A percentile compares a stretch with the other conserved stretches of the same genome.
These are phyloP conservation scores for Harpalus rufipes DNA, from an alignment of 2,888 invertebrate species.

Conservation along the genomic window DNA sequence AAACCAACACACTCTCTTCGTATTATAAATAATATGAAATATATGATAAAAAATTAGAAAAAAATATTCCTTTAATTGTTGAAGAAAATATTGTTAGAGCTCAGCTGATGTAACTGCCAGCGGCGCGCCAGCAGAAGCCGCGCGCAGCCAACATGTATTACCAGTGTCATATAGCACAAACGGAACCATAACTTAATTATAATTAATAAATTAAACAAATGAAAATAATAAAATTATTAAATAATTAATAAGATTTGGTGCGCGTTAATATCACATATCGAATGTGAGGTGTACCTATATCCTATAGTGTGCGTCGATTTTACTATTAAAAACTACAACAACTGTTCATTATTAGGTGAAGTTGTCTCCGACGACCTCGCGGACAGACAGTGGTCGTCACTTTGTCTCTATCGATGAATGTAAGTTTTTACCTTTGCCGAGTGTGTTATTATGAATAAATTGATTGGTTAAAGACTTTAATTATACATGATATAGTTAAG, in stretches of 20 bases:
- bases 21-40: constrained; percentile 67
- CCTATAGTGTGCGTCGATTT: constrained; percentile 70
- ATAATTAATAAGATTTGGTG: constrained; percentile 66
- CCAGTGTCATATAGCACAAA: constrained; percentile 67
- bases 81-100: constrained; percentile 68
- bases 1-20: constrained; percentile 69
- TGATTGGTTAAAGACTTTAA: constrained; percentile 63
- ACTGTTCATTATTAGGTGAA: constrained; percentile 63
- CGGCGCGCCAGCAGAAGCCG: constrained; percentile 63
- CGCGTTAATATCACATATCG: constrained; percentile 75
- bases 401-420: constrained; percentile 65
- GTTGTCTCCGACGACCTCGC: constrained; percentile 63
- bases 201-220: constrained; percentile 62
- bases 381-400: constrained; percentile 62
- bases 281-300: constrained; percentile 72
- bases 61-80: constrained; percentile 68
- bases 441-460: constrained; percentile 64
- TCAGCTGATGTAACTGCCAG: constrained; percentile 69
- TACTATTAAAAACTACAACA: constrained; percentile 63
- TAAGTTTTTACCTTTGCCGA: constrained; percentile 67
- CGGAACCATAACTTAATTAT: constrained; percentile 64
- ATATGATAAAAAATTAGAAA: constrained; percentile 59
- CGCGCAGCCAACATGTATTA: constrained; percentile 61
- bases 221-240: constrained; percentile 61
- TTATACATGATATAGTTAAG: constrained; percentile 65